Percentiles rank a stretch among this genome's conserved stretches.
Evolutionary conservation across 2,888 invertebrate genomes (phyloP).

Genomic region (Drosophila maculinotata): DNA sequence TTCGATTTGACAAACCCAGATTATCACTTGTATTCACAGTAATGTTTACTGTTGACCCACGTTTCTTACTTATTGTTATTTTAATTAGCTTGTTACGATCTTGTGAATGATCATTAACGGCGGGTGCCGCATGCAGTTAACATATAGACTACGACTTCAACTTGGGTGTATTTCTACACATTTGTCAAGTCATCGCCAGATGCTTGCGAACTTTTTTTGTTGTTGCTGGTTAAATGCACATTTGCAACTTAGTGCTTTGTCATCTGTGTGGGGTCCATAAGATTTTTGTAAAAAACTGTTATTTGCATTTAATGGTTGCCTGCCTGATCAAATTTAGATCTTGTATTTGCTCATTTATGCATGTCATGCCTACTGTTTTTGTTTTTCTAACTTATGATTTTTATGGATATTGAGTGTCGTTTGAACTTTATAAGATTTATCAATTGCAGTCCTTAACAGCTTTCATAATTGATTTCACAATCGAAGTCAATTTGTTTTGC

Average conservation of each 20-base stretch:
- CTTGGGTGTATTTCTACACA: slow-evolving; percentile 2
- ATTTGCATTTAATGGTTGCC: slow-evolving; percentile 38
- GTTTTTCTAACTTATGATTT: slow-evolving; percentile 4
- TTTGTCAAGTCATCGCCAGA: slow-evolving; percentile 46
- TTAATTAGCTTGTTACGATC: slow-evolving; percentile 30
- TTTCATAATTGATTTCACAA: neutral
- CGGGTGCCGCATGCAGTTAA: slow-evolving; percentile 2
- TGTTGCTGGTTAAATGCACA: slow-evolving; percentile 8
- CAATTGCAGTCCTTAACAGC: neutral
- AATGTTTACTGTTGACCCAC: slow-evolving; percentile 9
- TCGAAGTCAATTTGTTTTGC: slow-evolving; percentile 6
- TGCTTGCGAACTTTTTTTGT: slow-evolving; percentile 14
- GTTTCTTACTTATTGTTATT: slow-evolving; percentile 2
- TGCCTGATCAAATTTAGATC: slow-evolving; percentile 29
- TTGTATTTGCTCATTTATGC: slow-evolving; percentile 22
- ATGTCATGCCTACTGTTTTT: slow-evolving; percentile 23
- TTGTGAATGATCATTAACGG: slow-evolving; percentile 23
- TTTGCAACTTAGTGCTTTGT: slow-evolving; percentile 19
- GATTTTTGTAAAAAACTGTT: slow-evolving; percentile 20
- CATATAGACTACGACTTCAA: slow-evolving; percentile 3
- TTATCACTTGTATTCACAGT: slow-evolving; percentile 1
- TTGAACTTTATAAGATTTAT: slow-evolving; percentile 4
- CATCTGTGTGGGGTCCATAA: slow-evolving; percentile 27
- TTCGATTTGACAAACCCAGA: slow-evolving; percentile 4
- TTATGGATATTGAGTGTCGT: slow-evolving; percentile 16